phyloP scores from a whole-genome alignment of 2,113 vertebrate species.

The Hemiprocne comata region DNA sequence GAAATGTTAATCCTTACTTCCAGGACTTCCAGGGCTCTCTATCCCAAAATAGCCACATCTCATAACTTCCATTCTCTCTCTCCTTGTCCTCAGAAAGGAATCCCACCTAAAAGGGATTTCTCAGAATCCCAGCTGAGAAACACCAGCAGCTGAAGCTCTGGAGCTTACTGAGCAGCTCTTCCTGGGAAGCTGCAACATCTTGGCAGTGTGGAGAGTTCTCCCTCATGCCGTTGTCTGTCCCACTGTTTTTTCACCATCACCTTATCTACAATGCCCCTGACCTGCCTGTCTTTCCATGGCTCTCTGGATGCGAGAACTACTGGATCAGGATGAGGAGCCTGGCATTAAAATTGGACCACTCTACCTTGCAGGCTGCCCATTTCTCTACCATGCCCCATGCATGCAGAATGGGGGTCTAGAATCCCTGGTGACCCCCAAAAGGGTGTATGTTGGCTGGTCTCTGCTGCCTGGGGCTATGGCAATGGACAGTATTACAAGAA shows the following conservation, averaged over 20 bases:
- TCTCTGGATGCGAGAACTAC: not conserved
- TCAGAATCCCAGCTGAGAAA: not conserved
- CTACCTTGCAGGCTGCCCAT: not conserved
- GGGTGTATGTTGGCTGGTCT: not conserved
- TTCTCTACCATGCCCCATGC: not conserved
- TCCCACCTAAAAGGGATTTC: not conserved
- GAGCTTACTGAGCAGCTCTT: not conserved
- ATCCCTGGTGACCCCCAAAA: not conserved
- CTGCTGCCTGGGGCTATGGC: not conserved
- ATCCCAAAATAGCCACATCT: not conserved
- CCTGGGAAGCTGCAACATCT: not conserved
- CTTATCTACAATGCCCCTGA: conserved; percentile 28
- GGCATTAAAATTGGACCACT: not conserved
- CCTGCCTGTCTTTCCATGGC: not conserved
- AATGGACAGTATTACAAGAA: not conserved
- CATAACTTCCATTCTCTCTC: not conserved
- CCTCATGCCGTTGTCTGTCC: not conserved
- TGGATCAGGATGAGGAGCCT: not conserved
- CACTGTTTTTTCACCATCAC: not conserved
- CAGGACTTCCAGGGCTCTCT: not conserved
- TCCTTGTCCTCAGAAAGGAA: not conserved
- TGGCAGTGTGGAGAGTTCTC: not conserved
- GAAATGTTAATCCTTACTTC: not conserved
- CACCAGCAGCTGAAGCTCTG: not conserved
- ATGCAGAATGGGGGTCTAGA: not conserved